Evolutionary conservation across 2,797 vertebrate species (phyloP), one percentile per base, ranked within the genome.

Genomic region (Lutjanus argentimaculatus): DNA sequence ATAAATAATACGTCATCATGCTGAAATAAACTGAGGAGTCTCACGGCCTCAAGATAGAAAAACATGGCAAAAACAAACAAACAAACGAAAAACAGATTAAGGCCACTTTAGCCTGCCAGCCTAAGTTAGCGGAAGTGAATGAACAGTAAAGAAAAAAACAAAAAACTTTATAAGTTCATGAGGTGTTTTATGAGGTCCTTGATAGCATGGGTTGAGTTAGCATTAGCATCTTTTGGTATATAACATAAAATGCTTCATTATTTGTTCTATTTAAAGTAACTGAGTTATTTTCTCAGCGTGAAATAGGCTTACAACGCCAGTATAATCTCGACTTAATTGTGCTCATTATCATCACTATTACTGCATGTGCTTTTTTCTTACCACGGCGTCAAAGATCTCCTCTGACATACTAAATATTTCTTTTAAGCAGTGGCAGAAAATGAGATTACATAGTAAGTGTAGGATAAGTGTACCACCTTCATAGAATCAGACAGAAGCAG

Each of bases 311-410:
- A 73, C 42, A 65, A 79, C 78, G 61, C 59, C 68, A 76, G 61
- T 53, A 79, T 88, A 79, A 88, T 86, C 22, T 84, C 53, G 66
- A 85, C 71, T 72, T 75, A 79, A 88, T 86, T 78, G 74, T 77
- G 71, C 67, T 79, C 80, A 80, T 87, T 89, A 87, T 77, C 69
- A 30, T 30, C 25, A 30, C 4, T 30, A 30, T 30, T 30, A 30
- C 25, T 30, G 25, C 25, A 30, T 67, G 46, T 76, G 30, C 72
- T 82, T 66, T 88, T 85, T 80, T 73, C 45, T 85, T 65, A 72
- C 84, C 52, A 68, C 67, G 36, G 62, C 52, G 62, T 77, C 73
- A 43, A 77, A 76, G 40, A 59, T 51, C 11, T 77, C 58, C 43
- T 30, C 49, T 25, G 8, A 36, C 43, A 51, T 56, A 40, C 51